Conservation (phyloP, 2,113 vertebrate genomes). For the Oenanthe oenanthe region DNA sequence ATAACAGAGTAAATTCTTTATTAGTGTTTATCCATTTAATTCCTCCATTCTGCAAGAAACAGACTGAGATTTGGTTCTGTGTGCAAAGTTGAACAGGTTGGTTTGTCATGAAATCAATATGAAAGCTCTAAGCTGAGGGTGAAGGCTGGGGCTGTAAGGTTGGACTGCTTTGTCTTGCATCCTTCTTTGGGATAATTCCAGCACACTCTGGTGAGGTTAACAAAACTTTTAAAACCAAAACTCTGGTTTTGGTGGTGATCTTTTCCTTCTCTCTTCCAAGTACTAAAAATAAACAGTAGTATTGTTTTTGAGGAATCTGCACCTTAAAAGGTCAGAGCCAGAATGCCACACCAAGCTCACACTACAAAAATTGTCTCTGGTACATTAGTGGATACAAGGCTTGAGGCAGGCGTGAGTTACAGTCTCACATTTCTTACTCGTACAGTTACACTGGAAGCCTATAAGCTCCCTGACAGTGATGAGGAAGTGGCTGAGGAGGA, state of each 20-base stretch:
- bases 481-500: slow-evolving; percentile 91
- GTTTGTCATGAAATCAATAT: not conserved
- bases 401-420: not conserved
- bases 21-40: not conserved
- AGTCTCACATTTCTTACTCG: not conserved
- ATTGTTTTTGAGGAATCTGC: not conserved
- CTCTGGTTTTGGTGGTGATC: not conserved
- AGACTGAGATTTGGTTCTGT: not conserved
- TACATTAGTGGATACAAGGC: not conserved
- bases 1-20: not conserved
- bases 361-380: not conserved
- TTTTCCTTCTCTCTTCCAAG: not conserved
- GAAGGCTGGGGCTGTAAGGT: not conserved
- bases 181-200: not conserved
- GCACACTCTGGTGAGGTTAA: not conserved
- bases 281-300: not conserved
- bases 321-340: not conserved
- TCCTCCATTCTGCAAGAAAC: not conserved
- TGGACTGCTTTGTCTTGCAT: not conserved
- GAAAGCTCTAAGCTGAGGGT: not conserved
- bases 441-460: slow-evolving; percentile 84
- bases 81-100: not conserved
- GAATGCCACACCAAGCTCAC: not conserved
- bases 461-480: slow-evolving; percentile 86
- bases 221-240: not conserved